Conservation (phyloP, 2,113 vertebrate genomes). For the Oryzias woworae region DNA sequence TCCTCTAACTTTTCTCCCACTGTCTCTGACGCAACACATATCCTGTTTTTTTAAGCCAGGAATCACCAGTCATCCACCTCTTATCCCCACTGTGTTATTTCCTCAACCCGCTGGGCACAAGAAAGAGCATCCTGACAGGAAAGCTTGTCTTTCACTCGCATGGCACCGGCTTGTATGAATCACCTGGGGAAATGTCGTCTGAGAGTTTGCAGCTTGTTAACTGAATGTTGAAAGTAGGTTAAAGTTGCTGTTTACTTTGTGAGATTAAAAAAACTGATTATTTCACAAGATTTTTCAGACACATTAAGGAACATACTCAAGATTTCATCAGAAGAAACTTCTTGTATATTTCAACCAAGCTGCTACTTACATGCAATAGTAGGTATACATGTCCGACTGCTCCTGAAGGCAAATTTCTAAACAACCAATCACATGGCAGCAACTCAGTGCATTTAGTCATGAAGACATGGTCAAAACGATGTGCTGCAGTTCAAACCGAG, state of each 20-base stretch:
- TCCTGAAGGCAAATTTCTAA: no score
- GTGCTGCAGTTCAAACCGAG: no score
- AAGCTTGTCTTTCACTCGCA: slow-evolving; percentile 54
- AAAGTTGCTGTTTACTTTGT: neutral
- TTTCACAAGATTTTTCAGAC: no score
- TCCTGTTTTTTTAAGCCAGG: slow-evolving; percentile 73
- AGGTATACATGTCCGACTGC: no score
- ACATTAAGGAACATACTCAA: no score
- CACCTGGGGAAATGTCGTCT: slow-evolving; percentile 6
- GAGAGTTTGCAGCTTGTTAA: slow-evolving; percentile 4
- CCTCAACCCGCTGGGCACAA: slow-evolving; percentile 60
- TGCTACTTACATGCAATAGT: no score
- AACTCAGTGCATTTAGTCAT: no score
- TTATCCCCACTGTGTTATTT: slow-evolving; percentile 40
- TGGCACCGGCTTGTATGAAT: slow-evolving; percentile 46
- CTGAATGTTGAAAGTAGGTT: neutral
- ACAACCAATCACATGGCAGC: no score
- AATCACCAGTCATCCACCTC: slow-evolving; percentile 34
- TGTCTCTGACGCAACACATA: slow-evolving; percentile 41
- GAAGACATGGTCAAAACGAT: no score
- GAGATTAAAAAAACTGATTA: no score
- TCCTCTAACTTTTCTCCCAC: slow-evolving; percentile 41
- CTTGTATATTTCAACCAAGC: no score
- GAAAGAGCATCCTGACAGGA: slow-evolving; percentile 75
- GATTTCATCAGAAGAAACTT: no score